Evolutionary conservation across 1,140 invertebrate genomes (phyloP).

Genomic region (Cyclina sinensis): DNA sequence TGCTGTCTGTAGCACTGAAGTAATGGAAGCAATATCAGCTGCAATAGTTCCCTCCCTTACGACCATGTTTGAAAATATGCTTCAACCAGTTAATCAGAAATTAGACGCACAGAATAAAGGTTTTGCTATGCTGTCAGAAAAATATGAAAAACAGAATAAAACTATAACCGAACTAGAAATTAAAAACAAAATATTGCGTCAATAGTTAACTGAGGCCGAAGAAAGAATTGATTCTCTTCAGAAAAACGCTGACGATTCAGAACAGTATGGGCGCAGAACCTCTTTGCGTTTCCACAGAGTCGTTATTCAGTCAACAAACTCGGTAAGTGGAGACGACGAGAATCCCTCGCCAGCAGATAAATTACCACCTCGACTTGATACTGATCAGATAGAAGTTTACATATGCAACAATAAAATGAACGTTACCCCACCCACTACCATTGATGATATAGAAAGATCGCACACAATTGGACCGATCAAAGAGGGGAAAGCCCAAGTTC

Average conservation of each 20-base stretch:
- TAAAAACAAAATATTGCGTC: neutral
- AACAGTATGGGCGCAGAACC: neutral
- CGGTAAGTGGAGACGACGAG: too few relatives aligned
- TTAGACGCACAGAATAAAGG: neutral
- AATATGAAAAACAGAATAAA: neutral
- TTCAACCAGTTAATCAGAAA: neutral
- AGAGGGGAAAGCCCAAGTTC: neutral
- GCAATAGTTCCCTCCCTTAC: neutral
- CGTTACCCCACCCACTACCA: neutral
- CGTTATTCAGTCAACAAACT: too few relatives aligned
- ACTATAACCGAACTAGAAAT: neutral
- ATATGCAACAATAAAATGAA: conserved; percentile 3
- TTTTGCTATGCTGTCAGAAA: neutral
- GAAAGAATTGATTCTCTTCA: neutral
- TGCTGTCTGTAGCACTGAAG: neutral
- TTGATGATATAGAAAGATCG: neutral
- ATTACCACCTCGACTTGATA: too few relatives aligned
- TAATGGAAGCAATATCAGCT: neutral
- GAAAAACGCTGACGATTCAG: neutral
- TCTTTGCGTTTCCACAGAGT: neutral
- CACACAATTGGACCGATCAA: neutral
- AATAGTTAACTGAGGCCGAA: neutral
- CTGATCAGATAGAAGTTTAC: neutral
- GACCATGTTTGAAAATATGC: neutral
- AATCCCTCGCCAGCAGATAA: too few relatives aligned